Conservation (phyloP, 1,140 invertebrate genomes). For the Cotesia chilonis region DNA sequence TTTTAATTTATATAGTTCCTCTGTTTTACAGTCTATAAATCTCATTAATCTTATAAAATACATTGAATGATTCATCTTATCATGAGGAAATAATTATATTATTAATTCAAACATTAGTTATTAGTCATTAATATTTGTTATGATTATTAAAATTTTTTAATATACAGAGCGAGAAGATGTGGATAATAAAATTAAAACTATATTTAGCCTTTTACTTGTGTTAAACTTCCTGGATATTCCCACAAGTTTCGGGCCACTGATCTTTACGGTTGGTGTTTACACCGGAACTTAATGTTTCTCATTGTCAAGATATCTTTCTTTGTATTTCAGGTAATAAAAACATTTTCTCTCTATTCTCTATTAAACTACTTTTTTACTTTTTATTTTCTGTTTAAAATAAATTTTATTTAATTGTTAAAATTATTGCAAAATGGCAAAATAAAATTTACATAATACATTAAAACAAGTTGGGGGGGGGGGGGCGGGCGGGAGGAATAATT, state of each 20-base stretch:
- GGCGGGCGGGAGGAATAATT: too few relatives aligned
- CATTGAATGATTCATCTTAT: too few relatives aligned
- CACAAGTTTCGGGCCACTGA: constrained; percentile 41
- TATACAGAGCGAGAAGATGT: too few relatives aligned
- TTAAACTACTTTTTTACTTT: neutral
- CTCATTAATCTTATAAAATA: too few relatives aligned
- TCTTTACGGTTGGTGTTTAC: constrained; percentile 36
- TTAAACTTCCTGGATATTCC: constrained; percentile 13
- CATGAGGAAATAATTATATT: too few relatives aligned
- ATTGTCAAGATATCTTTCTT: constrained; percentile 11
- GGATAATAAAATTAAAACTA: too few relatives aligned
- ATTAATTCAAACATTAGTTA: too few relatives aligned
- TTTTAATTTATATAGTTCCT: too few relatives aligned
- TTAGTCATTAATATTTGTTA: too few relatives aligned
- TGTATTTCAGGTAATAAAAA: neutral
- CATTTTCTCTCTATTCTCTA: neutral
- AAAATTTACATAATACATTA: neutral
- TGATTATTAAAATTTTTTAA: too few relatives aligned
- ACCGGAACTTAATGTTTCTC: neutral
- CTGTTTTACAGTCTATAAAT: too few relatives aligned
- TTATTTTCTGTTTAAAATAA: neutral
- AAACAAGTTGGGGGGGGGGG: too few relatives aligned
- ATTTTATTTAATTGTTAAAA: neutral
- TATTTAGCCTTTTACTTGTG: neutral
- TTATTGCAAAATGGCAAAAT: neutral